phyloP scores from a whole-genome alignment of 2,113 vertebrate genomes.

The Tympanuchus pallidicinctus region DNA sequence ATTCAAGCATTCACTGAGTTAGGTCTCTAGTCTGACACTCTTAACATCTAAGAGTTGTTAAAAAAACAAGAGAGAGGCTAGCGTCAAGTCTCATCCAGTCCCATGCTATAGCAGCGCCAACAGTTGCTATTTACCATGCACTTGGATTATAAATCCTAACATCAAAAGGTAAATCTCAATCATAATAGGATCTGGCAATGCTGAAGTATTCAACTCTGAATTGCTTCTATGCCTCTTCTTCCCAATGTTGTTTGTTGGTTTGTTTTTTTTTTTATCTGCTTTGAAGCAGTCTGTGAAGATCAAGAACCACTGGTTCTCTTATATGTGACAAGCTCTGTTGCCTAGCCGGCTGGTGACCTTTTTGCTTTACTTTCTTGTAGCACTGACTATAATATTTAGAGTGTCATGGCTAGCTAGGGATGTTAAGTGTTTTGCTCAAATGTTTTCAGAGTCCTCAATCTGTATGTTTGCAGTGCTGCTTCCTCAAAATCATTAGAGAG shows the following conservation, averaged over 20 bases:
- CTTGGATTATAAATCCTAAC: not conserved
- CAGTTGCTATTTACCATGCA: not conserved
- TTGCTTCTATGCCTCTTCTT: not conserved
- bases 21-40: not conserved
- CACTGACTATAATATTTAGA: not conserved
- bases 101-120: not conserved
- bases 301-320: conserved; percentile 34
- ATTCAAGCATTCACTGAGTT: not conserved
- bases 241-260: not conserved
- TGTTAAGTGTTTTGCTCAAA: not conserved
- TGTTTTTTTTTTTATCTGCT: not conserved
- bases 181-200: not conserved
- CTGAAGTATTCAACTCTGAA: not conserved
- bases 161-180: not conserved
- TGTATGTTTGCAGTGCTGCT: not conserved
- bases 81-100: not conserved
- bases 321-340: not conserved
- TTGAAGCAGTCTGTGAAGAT: conserved; percentile 24
- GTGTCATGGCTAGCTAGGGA: not conserved
- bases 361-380: not conserved
- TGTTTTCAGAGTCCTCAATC: not conserved
- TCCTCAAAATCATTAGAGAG: not conserved
- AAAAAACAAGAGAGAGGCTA: not conserved
- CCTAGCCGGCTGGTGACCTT: conserved; percentile 9
- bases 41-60: not conserved